These are phyloP conservation scores for Ectobius pallidus DNA, from an alignment of 2,888 invertebrate genomes.

Conservation along the genomic window DNA sequence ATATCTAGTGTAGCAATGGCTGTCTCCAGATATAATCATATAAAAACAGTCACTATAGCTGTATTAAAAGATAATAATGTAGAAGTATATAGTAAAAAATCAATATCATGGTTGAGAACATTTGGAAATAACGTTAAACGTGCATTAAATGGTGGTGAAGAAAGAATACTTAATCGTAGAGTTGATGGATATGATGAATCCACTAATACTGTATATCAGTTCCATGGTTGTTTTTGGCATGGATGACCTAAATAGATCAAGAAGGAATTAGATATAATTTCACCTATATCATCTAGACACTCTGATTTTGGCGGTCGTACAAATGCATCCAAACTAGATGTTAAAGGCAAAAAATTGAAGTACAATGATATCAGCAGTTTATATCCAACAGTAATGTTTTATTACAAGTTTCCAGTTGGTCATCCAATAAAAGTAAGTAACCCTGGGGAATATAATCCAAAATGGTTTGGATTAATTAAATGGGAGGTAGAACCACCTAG, in stretches of 20 bases:
- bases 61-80: neutral
- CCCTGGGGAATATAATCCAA: neutral
- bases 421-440: neutral
- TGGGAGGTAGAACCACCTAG: neutral
- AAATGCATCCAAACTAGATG: neutral
- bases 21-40: neutral
- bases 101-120: neutral
- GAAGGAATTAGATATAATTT: neutral
- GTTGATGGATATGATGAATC: neutral
- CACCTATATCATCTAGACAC: neutral
- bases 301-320: too few species aligned
- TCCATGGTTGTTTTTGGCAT: too few species aligned
- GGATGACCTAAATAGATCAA: neutral
- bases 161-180: too few species aligned
- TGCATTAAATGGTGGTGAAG: conserved; percentile 10
- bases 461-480: neutral
- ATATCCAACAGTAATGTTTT: neutral
- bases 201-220: neutral
- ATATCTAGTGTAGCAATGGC: too few species aligned
- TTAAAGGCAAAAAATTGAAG: neutral
- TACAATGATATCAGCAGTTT: neutral
- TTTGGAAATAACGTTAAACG: neutral
- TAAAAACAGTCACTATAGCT: neutral
- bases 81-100: neutral
- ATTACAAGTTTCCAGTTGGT: neutral